Evolutionary conservation across 2,113 vertebrate species (phyloP).

Genomic region (Pollachius pollachius): DNA sequence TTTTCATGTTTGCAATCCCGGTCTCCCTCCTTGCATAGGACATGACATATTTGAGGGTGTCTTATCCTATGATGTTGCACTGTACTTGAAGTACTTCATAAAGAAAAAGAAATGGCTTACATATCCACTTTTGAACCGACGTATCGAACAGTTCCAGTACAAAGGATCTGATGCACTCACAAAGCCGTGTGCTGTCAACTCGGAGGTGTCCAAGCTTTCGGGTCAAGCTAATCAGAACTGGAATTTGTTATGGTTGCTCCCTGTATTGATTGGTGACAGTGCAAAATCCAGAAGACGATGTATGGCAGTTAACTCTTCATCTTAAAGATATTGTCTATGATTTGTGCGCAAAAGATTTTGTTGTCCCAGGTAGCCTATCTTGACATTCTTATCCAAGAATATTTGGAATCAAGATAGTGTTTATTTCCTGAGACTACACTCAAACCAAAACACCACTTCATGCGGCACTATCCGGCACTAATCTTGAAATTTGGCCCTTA

Average conservation of each 20-base stretch:
- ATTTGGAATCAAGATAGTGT: constrained; percentile 41
- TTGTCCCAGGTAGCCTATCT: constrained; percentile 35
- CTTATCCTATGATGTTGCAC: constrained; percentile 36
- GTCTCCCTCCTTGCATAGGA: constrained; percentile 36
- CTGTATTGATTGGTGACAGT: constrained; percentile 42
- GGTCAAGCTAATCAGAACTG: constrained; percentile 36
- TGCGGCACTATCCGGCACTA: constrained; percentile 31
- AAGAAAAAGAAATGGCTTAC: constrained; percentile 31
- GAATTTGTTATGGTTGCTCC: constrained; percentile 34
- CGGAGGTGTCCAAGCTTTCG: constrained; percentile 13
- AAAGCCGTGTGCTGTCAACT: constrained; percentile 36
- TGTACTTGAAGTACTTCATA: constrained; percentile 38
- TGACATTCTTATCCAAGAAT: constrained; percentile 41
- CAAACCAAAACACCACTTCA: constrained; percentile 31
- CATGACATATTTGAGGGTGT: constrained; percentile 37
- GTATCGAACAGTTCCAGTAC: constrained; percentile 42
- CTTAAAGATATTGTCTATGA: constrained; percentile 31
- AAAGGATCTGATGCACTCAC: constrained; percentile 38
- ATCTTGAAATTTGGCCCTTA: constrained; percentile 41
- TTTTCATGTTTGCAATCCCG: constrained; percentile 37
- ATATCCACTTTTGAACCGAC: constrained; percentile 28
- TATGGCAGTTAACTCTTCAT: constrained; percentile 35
- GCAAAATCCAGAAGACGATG: constrained; percentile 32
- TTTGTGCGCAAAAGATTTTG: constrained; percentile 41
- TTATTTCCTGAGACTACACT: constrained; percentile 21